Evolutionary conservation across 1,140 invertebrate genomes (phyloP), one percentile per base, ranked within the genome.

Genomic region (Vanessa tameamea): DNA sequence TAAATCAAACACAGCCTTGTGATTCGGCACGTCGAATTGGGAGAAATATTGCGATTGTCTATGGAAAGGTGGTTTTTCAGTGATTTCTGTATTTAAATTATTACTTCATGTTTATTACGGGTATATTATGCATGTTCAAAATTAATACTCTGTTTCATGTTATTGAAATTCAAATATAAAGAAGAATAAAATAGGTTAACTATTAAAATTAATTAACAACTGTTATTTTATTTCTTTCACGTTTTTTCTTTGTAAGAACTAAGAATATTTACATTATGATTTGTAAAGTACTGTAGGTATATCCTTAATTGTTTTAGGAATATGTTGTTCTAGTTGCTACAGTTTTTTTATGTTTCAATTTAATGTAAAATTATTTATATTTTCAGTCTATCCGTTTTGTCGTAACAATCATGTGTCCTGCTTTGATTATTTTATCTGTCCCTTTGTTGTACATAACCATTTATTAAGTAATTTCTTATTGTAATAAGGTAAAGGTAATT

Each of bases 361-460:
- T 57, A 57, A 23, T 20, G 20, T 55, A 55, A 55, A 55, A 55
- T 55, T 23, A 55, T 57, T 57, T 57, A 23, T 57, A 57, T 7
- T 57, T 23, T 57, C 16, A n/a, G n/a, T 53, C 15, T n/a, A n/a
- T 53, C 2, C 13, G n/a, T 57, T 57, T 57, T 20, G 15, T 4
- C 53, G 9, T 11, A 16, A 57, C 20, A 23, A 23, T 57, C 51
- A 55, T 55, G 51, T 55, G 13, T 15, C n/a, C n/a, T 53, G n/a
- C 11, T 23, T 11, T 57, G 53, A 57, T 23, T 23, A 23, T 26
- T 26, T 26, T 57, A n/a, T 57, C 53, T 57, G 53, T 57, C 53
- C 53, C 23, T 20, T 26, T 57, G 20, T 57, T 57, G 16, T 57
- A 57, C 53, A 26, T 57, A 55, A 57, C 8, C 13, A 13, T 23